Percentiles rank a stretch among this genome's conserved stretches.
These are phyloP conservation scores for Mesorhabditis sp. DNA, from an alignment of 2,888 invertebrate genomes.

Conservation along the genomic window DNA sequence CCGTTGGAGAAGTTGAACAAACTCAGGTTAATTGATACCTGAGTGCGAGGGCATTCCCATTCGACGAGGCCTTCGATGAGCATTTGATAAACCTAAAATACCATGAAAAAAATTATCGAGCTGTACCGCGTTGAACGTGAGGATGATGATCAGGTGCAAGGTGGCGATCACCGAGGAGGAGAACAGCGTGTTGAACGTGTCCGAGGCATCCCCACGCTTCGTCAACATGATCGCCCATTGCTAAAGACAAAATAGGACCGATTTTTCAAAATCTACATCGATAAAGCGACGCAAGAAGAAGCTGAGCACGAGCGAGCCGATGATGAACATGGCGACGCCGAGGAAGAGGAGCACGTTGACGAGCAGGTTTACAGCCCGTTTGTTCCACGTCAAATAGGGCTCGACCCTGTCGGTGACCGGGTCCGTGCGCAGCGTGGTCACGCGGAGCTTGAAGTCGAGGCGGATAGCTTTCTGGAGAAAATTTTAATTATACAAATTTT, in stretches of 20 bases:
- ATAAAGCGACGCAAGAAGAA: background rate
- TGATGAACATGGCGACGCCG: background rate
- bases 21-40: background rate
- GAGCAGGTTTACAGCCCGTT: background rate
- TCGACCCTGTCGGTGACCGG: background rate
- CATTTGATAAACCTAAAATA: background rate
- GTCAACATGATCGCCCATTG: background rate
- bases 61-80: background rate
- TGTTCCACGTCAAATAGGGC: slow-evolving; percentile 1
- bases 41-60: background rate
- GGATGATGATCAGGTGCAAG: background rate
- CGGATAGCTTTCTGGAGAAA: background rate
- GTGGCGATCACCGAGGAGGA: background rate
- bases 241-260: background rate
- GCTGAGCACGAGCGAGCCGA: background rate
- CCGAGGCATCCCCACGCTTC: background rate
- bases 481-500: background rate
- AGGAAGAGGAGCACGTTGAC: background rate
- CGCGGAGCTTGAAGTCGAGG: background rate
- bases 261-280: background rate
- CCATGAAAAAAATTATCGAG: background rate
- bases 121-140: background rate
- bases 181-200: background rate
- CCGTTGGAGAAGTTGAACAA: background rate
- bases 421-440: background rate